phyloP scores from a whole-genome alignment of 2,888 invertebrate genomes.

The Nezara viridula region DNA sequence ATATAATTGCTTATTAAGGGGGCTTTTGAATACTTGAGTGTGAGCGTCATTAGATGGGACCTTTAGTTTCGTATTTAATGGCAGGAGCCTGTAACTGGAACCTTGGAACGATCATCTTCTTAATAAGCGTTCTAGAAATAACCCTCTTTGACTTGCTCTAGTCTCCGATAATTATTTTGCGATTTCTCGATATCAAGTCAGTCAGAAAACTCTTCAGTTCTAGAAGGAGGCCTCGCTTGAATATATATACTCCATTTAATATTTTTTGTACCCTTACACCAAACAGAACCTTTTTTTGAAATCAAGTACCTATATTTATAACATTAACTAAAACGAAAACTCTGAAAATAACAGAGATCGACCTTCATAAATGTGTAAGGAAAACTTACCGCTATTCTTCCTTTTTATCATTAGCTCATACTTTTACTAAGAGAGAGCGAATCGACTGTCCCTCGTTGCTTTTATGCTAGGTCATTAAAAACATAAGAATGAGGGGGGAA shows the following conservation, averaged over 20 bases:
- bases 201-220: not conserved
- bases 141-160: not conserved
- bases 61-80: slow-evolving; percentile 18
- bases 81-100: not conserved
- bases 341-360: too few relatives aligned
- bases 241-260: not conserved
- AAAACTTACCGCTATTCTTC: too few relatives aligned
- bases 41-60: slow-evolving; percentile 2
- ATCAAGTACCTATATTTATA: too few relatives aligned
- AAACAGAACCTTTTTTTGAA: too few relatives aligned
- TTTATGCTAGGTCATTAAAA: too few relatives aligned
- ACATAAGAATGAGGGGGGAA: too few relatives aligned
- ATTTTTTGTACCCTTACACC: too few relatives aligned
- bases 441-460: too few relatives aligned
- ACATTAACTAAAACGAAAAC: too few relatives aligned
- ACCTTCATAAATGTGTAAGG: too few relatives aligned
- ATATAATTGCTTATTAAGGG: slow-evolving; percentile 9
- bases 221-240: not conserved
- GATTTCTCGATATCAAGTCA: not conserved
- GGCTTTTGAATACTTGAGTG: not conserved
- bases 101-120: not conserved
- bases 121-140: not conserved
- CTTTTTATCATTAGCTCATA: too few relatives aligned
- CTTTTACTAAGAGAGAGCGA: too few relatives aligned
- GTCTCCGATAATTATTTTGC: not conserved